phyloP scores from a whole-genome alignment of 2,888 invertebrate species.

The Cerastis rubricosa region DNA sequence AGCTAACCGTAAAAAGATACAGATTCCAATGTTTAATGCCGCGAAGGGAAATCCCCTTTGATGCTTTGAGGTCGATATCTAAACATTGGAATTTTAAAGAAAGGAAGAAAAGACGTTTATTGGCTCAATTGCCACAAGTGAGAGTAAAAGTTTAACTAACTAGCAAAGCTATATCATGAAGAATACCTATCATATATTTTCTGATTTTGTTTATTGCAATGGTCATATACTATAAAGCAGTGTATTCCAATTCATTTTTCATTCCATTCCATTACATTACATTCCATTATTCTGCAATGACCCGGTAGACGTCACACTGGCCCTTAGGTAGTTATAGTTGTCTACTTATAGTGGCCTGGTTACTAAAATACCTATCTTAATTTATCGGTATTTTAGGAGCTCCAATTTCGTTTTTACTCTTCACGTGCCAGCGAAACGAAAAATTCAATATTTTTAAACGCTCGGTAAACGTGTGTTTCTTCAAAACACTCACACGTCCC shows the following conservation, averaged over 20 bases:
- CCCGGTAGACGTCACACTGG: no score
- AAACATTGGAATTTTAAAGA: neutral
- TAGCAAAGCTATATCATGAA: no score
- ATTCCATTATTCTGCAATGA: no score
- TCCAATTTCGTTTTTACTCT: neutral
- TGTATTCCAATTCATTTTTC: no score
- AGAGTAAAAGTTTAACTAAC: no score
- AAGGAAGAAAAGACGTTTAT: no score
- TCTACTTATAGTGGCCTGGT: neutral
- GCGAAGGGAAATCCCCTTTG: neutral
- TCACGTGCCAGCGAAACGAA: slow-evolving; percentile 1
- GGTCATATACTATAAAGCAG: no score
- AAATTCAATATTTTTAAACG: neutral
- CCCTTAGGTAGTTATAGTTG: no score
- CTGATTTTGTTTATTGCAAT: no score
- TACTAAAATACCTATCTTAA: neutral
- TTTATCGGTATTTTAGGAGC: neutral
- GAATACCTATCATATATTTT: no score
- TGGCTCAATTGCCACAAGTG: no score
- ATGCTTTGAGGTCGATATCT: neutral
- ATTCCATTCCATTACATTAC: no score
- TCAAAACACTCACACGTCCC: slow-evolving; percentile 8
- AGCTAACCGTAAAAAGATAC: neutral
- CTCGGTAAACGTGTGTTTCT: neutral
- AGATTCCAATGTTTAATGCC: neutral